Evolutionary conservation across 2,888 invertebrate genomes (phyloP), one percentile per base, ranked within the genome.

Genomic region (Pemphredon lugubris): DNA sequence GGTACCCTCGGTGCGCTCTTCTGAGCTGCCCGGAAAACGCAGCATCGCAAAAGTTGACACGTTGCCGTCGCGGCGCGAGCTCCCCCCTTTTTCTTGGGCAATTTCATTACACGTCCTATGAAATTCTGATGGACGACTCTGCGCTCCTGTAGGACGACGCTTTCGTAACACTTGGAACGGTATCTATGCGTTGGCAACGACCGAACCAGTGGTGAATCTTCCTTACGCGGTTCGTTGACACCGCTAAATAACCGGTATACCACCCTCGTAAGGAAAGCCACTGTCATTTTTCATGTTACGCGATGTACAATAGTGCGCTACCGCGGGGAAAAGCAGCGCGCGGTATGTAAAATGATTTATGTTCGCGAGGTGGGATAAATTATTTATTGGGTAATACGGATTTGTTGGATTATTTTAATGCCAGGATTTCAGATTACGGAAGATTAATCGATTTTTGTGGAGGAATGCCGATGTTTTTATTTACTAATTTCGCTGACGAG

Each of bases 91-190:
- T 73, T 77, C 75, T 79, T 23, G 74, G 74, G 60, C 75, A 79
- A 81, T 81, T 80, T 80, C 79, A 80, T 84, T 81, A 75, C 71
- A 73, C 69, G 73, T 81, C 80, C 71, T 66, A 57, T 73, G 75
- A 83, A 83, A 83, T 83, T 79, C 65, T 80, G 83, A 84, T 77
- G 74, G 79, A 82, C 81, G 75, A 77, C 73, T 76, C 55, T 26
- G 14, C 66, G 54, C 45, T 26, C 7, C 7, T n/a, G 30, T 20
- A 50, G 18, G 40, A 23, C 37, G 40, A 9, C 32, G 34, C 26
- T 61, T 54, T 47, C 30, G 16, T 11, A 26, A 65, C 37, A 37
- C 44, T 32, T 40, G 42, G 32, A 57, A 30, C 30, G 40, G 44
- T 23, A 61, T 40, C 40, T 18, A 16, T 18, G 40, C 40, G 40